Percentiles rank a stretch among this genome's conserved stretches.
phyloP scores from a whole-genome alignment of 53 echinoderm and acorn worm species.

The Hippasteria phrygiana region DNA sequence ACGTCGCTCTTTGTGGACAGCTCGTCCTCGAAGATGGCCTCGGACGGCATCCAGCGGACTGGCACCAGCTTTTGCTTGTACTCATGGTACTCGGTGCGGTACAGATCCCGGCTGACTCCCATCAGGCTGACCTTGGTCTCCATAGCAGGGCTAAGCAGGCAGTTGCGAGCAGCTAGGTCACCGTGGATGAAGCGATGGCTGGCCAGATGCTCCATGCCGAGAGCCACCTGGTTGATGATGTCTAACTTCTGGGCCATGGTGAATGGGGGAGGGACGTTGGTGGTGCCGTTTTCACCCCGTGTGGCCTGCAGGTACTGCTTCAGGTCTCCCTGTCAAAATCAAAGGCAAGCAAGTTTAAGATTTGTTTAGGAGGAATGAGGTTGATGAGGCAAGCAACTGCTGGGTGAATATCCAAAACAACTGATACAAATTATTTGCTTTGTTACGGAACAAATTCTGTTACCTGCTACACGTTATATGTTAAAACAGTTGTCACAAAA shows the following conservation, averaged over 20 bases:
- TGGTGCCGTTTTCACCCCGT: constrained; percentile 90
- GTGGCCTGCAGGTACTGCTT: constrained; percentile 97
- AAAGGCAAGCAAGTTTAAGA: background rate
- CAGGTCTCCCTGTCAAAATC: constrained; percentile 83
- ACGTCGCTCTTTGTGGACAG: constrained; percentile 98
- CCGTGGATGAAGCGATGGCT: constrained; percentile 97
- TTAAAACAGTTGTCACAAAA: too few relatives aligned
- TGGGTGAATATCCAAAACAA: too few relatives aligned
- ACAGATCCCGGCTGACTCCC: constrained; percentile 92
- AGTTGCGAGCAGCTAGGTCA: constrained; percentile 97
- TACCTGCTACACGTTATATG: too few relatives aligned
- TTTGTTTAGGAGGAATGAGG: background rate
- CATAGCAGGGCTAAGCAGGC: constrained; percentile 96
- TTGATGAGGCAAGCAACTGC: too few relatives aligned
- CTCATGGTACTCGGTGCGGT: constrained; percentile 97
- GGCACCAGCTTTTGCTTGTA: constrained; percentile 96
- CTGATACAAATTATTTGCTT: too few relatives aligned
- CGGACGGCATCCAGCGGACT: constrained; percentile 98
- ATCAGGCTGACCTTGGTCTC: constrained; percentile 97
- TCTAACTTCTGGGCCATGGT: constrained; percentile 95
- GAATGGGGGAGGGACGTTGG: constrained; percentile 89
- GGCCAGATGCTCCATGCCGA: constrained; percentile 97
- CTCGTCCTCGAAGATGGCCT: constrained; percentile 97
- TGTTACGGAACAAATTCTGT: too few relatives aligned
- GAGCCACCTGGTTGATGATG: constrained; percentile 91